Percentiles rank a stretch among this genome's conserved stretches.
These are phyloP conservation scores for Tipula vernalis DNA, from an alignment of 2,888 invertebrate species.

Conservation along the genomic window DNA sequence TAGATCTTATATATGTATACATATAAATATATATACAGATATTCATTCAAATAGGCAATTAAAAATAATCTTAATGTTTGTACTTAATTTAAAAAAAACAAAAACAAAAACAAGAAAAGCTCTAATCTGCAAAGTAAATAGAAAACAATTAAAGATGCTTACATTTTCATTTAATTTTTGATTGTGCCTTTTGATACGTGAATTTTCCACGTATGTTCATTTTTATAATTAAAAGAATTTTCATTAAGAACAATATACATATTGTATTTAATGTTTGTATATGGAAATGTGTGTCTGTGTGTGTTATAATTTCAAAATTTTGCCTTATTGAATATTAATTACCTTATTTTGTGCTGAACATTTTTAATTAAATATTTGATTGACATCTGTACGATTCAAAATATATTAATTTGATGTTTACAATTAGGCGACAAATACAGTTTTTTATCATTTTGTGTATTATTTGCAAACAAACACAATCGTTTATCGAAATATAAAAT, in stretches of 20 bases:
- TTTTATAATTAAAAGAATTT: not conserved
- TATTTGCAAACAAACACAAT: not conserved
- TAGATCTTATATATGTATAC: not conserved
- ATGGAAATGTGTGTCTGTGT: not conserved
- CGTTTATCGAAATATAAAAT: not conserved
- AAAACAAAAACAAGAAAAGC: not conserved
- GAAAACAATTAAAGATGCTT: not conserved
- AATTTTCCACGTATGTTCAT: not conserved
- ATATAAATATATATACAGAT: not conserved
- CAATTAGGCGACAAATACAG: not conserved
- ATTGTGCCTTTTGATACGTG: not conserved
- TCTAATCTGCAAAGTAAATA: not conserved
- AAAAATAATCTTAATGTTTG: not conserved
- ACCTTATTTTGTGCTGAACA: not conserved
- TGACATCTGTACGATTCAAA: not conserved
- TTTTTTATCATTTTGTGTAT: not conserved
- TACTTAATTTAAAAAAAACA: not conserved
- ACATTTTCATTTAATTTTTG: not conserved
- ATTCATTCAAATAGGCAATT: not conserved
- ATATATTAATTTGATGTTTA: not conserved
- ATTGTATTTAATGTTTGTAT: not conserved
- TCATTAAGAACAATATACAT: not conserved
- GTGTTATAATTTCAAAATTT: not conserved
- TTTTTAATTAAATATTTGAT: not conserved
- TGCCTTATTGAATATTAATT: not conserved